Conservation (phyloP, 2,797 vertebrate genomes). For the Sebastes matsubarae region DNA sequence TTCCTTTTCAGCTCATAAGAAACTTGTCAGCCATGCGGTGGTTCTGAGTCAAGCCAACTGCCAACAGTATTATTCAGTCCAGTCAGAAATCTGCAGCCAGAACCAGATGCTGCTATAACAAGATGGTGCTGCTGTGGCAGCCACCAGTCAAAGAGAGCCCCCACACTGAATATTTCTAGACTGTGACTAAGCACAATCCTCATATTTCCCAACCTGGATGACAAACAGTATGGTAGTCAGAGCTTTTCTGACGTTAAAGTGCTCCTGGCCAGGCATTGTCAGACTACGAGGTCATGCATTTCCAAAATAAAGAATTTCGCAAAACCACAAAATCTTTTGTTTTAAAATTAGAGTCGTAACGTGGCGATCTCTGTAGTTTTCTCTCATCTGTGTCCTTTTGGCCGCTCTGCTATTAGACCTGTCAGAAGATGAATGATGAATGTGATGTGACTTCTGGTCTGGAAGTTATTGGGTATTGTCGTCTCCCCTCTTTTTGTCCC, state of each 20-base stretch:
- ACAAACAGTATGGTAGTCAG: slow-evolving; percentile 41
- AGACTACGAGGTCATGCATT: slow-evolving; percentile 34
- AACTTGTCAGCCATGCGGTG: background rate
- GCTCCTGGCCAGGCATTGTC: slow-evolving; percentile 28
- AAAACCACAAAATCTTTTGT: background rate
- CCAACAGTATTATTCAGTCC: slow-evolving; percentile 3
- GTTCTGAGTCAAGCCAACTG: slow-evolving; percentile 53
- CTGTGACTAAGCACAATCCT: slow-evolving; percentile 59
- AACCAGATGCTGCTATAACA: slow-evolving; percentile 10
- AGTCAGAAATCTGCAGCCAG: background rate
- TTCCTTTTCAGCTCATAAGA: slow-evolving; percentile 6
- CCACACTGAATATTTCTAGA: slow-evolving; percentile 51
- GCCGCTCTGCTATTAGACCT: slow-evolving; percentile 53
- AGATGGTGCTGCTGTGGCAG: slow-evolving; percentile 28
- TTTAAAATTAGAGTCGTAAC: background rate
- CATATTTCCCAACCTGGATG: slow-evolving; percentile 57
- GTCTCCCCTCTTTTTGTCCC: slow-evolving; percentile 12
- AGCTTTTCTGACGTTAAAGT: slow-evolving; percentile 43
- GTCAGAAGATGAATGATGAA: slow-evolving; percentile 61
- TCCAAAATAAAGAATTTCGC: slow-evolving; percentile 47
- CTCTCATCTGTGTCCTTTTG: slow-evolving; percentile 54
- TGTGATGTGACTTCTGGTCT: slow-evolving; percentile 64
- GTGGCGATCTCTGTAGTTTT: background rate
- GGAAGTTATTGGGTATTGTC: slow-evolving; percentile 71
- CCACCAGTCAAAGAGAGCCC: slow-evolving; percentile 43